Evolutionary conservation across 2,113 vertebrate species (phyloP).

Genomic region (Dicaeum eximium): DNA sequence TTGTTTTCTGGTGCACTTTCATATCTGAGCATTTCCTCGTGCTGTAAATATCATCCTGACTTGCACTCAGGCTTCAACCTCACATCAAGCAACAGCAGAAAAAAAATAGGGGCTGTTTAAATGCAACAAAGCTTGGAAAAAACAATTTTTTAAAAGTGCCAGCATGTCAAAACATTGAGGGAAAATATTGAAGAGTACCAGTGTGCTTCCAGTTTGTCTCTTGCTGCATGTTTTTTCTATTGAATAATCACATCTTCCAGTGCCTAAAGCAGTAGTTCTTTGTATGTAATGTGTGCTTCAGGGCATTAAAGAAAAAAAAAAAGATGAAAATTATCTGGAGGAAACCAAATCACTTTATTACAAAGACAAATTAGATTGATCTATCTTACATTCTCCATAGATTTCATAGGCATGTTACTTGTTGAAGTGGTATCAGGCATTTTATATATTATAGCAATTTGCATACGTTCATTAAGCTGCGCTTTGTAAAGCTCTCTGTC

Average conservation of each 20-base stretch:
- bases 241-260: constrained; percentile 29
- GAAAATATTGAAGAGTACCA: constrained; percentile 2
- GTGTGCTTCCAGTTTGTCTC: not conserved
- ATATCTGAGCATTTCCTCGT: not conserved
- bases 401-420: constrained; percentile 20
- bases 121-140: constrained; percentile 10
- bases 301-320: constrained; percentile 20
- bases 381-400: not conserved
- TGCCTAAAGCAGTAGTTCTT: not conserved
- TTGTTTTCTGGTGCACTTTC: constrained; percentile 14
- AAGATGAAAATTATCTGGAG: constrained; percentile 40
- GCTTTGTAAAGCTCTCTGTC: constrained; percentile 53
- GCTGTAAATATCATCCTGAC: not conserved
- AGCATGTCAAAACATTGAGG: not conserved
- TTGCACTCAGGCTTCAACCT: not conserved
- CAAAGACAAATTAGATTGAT: constrained; percentile 43
- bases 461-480: constrained; percentile 62
- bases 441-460: constrained; percentile 64
- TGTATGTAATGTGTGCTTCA: not conserved
- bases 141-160: not conserved
- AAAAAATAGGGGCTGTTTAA: not conserved
- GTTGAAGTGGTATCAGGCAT: constrained; percentile 47
- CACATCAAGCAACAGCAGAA: not conserved
- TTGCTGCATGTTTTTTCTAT: not conserved
- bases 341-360: constrained; percentile 53